Percentiles rank a stretch among this genome's conserved stretches.
phyloP scores from a whole-genome alignment of 2,888 invertebrate species.

The Pseudococcus longispinus region DNA sequence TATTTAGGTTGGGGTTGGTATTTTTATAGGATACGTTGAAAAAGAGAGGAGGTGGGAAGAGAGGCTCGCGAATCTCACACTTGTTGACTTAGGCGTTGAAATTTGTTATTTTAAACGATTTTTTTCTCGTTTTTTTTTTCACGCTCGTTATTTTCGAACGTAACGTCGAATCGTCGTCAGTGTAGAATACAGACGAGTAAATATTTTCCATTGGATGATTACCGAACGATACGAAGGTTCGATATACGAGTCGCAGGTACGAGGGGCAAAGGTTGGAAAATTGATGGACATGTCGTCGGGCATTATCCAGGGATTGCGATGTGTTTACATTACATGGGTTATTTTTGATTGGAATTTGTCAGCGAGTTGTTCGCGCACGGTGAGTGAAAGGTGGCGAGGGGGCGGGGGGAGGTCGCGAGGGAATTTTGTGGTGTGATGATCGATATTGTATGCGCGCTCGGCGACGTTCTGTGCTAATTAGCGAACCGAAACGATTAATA shows the following conservation, averaged over 20 bases:
- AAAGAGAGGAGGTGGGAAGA: background rate
- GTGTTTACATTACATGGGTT: background rate
- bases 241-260: no score
- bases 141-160: background rate
- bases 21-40: background rate
- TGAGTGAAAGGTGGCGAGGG: background rate
- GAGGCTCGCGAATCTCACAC: background rate
- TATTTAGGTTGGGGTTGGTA: background rate
- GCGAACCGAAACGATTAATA: slow-evolving; percentile 20
- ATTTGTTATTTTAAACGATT: slow-evolving; percentile 31
- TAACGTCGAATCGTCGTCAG: background rate
- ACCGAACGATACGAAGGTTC: background rate
- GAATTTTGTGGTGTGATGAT: background rate
- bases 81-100: background rate
- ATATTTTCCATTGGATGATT: background rate
- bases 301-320: background rate
- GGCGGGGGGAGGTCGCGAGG: background rate
- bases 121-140: background rate
- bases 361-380: background rate
- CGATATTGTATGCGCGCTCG: background rate
- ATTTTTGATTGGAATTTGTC: slow-evolving; percentile 8
- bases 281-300: background rate
- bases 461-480: slow-evolving; percentile 9
- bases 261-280: background rate
- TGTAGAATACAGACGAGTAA: background rate